A percentile compares a stretch with the other conserved stretches of the same genome.
These are phyloP conservation scores for Vidua macroura DNA, from an alignment of 2,113 vertebrate genomes.

Conservation along the genomic window DNA sequence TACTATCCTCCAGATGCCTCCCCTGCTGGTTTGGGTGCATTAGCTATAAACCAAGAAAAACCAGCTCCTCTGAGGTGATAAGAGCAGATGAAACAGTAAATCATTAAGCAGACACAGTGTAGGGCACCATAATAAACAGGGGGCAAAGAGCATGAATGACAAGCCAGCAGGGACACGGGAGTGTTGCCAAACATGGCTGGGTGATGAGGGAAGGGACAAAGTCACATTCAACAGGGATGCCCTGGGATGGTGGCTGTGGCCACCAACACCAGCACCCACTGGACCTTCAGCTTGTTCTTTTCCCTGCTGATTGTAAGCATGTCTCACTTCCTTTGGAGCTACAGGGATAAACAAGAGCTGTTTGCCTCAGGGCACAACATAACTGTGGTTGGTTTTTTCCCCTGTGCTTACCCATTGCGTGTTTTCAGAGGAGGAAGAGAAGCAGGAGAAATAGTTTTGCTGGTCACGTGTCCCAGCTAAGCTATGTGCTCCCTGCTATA, in stretches of 20 bases:
- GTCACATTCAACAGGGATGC: neutral
- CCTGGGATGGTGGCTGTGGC: neutral
- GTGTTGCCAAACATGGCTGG: fast-evolving
- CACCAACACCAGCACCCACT: no score
- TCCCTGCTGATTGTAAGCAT: neutral
- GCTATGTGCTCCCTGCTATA: neutral
- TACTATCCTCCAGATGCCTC: neutral
- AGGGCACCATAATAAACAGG: neutral
- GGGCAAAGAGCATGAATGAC: neutral
- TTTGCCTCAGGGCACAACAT: neutral
- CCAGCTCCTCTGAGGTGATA: neutral
- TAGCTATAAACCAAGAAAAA: neutral
- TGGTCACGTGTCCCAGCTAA: neutral
- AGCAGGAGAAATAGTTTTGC: neutral
- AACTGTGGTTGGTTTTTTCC: neutral
- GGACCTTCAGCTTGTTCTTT: neutral
- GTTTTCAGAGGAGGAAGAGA: neutral
- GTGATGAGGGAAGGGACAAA: neutral
- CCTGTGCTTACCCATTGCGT: neutral
- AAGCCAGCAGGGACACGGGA: fast-evolving
- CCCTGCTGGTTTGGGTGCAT: neutral
- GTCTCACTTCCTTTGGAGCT: neutral
- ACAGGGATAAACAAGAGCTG: neutral
- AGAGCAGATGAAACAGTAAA: constrained; percentile 20
- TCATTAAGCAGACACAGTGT: neutral